Base-by-base conservation (phyloP, 1,140 invertebrate species). In the Xylocopa sonorina region DNA sequence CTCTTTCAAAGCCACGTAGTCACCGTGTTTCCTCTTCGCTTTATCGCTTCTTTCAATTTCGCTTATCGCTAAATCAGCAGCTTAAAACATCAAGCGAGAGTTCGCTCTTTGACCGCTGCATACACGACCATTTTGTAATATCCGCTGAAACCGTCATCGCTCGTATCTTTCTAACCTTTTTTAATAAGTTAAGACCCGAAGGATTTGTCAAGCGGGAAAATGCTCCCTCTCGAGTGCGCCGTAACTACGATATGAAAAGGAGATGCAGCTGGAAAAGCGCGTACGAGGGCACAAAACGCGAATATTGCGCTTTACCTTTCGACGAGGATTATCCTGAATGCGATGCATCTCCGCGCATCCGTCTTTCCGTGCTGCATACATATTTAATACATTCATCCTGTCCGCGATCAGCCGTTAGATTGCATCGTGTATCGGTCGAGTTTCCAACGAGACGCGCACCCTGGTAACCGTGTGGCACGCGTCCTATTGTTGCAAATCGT, bases 251-350 rank as follows among this genome's bases (percentile, higher is more conserved):
- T 57, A 76, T 29, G 73, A 5, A 76, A 76, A 53, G 18, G 4
- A 75, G 46, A 51, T 63, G 41, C 18, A 63, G n/a, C 27, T 27
- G 55, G 21, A 48, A 53, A 57, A 50, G 80, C 66, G 43, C 21
- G 63, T 29, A 55, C 41, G 43, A 69, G 51, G n/a, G 51, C 51
- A 27, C 63, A 34, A 57, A 55, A 68, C 53, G 51, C 51, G 63
- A 81, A 78, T 78, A 81, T 81, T 71, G 50, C 67, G 50, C 66
- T 55, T 68, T 75, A 77, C 57, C 63, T 77, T 81, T 75, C 80
- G 27, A 78, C 75, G 80, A 71, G 74, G 74, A 81, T 81, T 81
- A 71, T 67, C 73, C 63, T 57, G 74, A 34, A 34, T 27, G 43
- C 73, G 58, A 66, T 66, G 78, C 64, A 68, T 68, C 66, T 21